Conservation (phyloP, 2,888 invertebrate species). For the Limnephilus auricula region DNA sequence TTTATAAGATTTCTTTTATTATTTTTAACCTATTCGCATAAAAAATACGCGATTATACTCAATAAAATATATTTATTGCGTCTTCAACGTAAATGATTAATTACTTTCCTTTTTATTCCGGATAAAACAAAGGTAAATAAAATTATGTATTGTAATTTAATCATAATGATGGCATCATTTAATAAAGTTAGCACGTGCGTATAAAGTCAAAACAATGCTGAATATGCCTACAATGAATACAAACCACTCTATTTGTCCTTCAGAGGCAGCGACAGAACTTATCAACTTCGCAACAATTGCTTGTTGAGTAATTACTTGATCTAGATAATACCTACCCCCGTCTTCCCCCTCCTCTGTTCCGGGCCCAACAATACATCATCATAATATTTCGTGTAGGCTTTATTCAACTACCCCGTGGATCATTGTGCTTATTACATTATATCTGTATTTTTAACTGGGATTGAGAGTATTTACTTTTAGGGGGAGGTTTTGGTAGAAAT, state of each 20-base stretch:
- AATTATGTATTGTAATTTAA: not conserved
- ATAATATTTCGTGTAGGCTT: constrained; percentile 48
- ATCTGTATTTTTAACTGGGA: not conserved
- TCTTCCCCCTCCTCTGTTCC: not conserved
- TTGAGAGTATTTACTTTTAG: not conserved
- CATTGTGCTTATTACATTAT: not conserved
- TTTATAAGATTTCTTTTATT: no score
- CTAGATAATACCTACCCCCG: constrained; percentile 50
- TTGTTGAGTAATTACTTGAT: constrained; percentile 60
- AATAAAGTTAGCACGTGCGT: not conserved
- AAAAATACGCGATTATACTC: not conserved
- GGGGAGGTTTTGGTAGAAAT: not conserved
- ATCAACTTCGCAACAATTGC: constrained; percentile 52
- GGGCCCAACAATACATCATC: constrained; percentile 10
- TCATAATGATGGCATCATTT: not conserved
- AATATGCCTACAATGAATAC: not conserved
- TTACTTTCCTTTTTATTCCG: not conserved
- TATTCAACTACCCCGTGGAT: constrained; percentile 21
- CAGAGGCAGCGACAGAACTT: constrained; percentile 4
- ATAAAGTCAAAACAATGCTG: not conserved
- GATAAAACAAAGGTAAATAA: not conserved
- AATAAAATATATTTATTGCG: not conserved
- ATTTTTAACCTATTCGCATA: not conserved
- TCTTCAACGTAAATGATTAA: not conserved
- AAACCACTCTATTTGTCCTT: not conserved